Base-by-base conservation (phyloP, 2,797 vertebrate genomes). In the Rhinoraja longicauda region DNA sequence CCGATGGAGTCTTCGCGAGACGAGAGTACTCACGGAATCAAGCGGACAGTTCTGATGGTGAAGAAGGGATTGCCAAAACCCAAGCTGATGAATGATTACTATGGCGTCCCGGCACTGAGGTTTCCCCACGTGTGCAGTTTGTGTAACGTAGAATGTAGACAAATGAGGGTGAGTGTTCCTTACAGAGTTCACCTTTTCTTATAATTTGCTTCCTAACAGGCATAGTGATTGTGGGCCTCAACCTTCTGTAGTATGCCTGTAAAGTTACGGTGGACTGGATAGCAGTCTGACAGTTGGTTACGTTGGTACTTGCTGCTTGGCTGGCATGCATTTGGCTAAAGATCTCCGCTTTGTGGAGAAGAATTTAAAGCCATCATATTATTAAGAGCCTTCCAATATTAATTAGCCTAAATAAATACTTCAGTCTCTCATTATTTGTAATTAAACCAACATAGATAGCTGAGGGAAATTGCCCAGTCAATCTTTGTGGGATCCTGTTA, bases 101-200 rank as follows among this genome's bases (percentile, higher is more conserved):
- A 97, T 19, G 98, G 98, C 0, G 95, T 97, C 0, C 96, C 98
- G 64, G 98, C 99, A 17, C 97, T 96, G 96, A 96, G 97, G 96
- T 98, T 99, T 96, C 99, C 99, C 86, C 98, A 99, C 97, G 97
- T 98, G 96, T 99, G 99, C 97, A 98, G 97, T 97, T 98, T 99
- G 94, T 99, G 99, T 98, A 97, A 96, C 96, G 94, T 97, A 97
- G 97, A 98, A 95, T 99, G 98, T 97, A 95, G 94, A 96, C 95
- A 96, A 94, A 97, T 98, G 95, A 97, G 98, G 99, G 99, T 99
- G 97, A 99, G 98, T 98, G 95, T 95, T 95, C 97, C 95, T 96
- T 93, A 93, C 90, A 93, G 93, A 64, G 81, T 81, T 59, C 29
- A 76, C 67, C 90, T 93, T 94, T 92, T 64, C 36, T 62, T 91